Percentiles rank a stretch among this genome's conserved stretches.
Conservation (phyloP, 2,888 invertebrate species). For the Rhamphomyia laevipes region DNA sequence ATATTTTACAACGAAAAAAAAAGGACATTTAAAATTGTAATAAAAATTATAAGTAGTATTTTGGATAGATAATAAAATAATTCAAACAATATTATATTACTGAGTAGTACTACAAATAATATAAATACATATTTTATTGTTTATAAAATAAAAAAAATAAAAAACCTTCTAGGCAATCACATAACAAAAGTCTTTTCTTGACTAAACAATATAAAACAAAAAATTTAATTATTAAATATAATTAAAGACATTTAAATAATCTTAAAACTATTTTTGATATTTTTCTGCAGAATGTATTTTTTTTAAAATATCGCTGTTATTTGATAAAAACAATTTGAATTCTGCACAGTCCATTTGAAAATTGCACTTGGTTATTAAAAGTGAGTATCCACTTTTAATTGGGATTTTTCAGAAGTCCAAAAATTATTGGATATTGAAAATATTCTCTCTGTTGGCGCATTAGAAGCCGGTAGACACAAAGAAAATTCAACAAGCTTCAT, state of each 20-base stretch:
- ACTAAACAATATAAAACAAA: background rate
- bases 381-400: constrained; percentile 4
- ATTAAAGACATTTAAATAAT: background rate
- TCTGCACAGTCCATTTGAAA: constrained; percentile 22
- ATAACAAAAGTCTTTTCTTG: background rate
- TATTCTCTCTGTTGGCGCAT: constrained; percentile 5
- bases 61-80: background rate
- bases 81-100: background rate
- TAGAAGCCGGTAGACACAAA: constrained; percentile 6
- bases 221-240: no score
- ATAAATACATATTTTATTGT: background rate
- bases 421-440: constrained; percentile 6
- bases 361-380: constrained; percentile 5
- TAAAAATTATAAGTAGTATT: background rate
- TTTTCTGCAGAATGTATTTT: constrained; percentile 4
- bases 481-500: constrained; percentile 4
- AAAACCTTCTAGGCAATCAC: background rate
- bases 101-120: background rate
- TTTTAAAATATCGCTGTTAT: background rate
- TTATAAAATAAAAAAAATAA: background rate
- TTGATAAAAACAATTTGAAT: constrained; percentile 4
- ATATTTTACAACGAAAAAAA: background rate
- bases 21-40: background rate
- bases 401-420: constrained; percentile 1
- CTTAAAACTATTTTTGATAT: background rate